Base-by-base conservation (phyloP, 2,888 invertebrate genomes). In the Callyntrura sp. region DNA sequence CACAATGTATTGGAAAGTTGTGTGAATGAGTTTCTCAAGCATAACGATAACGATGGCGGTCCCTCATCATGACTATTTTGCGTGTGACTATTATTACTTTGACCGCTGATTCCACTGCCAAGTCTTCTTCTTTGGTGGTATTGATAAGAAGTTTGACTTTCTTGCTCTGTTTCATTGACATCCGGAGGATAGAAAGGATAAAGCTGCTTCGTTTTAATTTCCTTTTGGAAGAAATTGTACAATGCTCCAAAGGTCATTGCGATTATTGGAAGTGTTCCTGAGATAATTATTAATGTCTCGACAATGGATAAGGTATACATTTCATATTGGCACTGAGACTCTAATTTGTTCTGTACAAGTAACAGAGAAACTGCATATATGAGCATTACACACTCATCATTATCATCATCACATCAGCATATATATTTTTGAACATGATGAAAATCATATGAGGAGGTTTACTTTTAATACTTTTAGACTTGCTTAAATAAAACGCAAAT, bases 211-310 rank as follows among this genome's bases (percentile, higher is more conserved):
- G 11, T 12, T 51, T 28, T 8, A 12, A 48, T 57, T 60, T 48
- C 62, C 68, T 78, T 78, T 85, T 90, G 90, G 85, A 90, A 90
- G 81, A 85, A 82, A 70, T 90, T 12, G 28, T 20, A 73, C 51
- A 90, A 35, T 25, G 65, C 82, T 28, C 81, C 79, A 62, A 90
- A 90, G 20, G 85, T 85, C 85, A 90, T 90, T 60, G 62, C 57
- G 17, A 90, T 73, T 60, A 90, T 81, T 17, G 90, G 90, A 81
- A 90, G 81, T n/a, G 90, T 90, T 73, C 90, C 90, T 70, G 85
- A 62, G 48, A 90, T 73, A 45, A 90, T 85, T 60, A 84, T 62
- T 90, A 83, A 83, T 83, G 86, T 86, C 43, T 90, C 86, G 55
- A 90, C 81, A 45, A 83, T 83, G 28, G 78, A 83, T 55, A 90